Evolutionary conservation across 2,888 invertebrate genomes (phyloP).

Genomic region (Dorcus parallelipipedus): DNA sequence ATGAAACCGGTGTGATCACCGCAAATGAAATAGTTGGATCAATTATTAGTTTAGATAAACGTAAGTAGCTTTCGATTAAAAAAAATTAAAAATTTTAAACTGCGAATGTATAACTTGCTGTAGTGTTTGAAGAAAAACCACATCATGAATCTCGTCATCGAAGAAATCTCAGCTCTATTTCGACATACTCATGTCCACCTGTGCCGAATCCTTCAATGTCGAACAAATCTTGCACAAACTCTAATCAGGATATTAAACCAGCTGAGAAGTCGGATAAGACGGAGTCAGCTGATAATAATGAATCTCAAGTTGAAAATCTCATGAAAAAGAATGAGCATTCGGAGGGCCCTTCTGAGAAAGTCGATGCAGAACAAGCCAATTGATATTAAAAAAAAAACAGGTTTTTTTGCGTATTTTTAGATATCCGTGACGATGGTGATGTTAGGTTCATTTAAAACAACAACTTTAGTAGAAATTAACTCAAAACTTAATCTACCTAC

Average conservation of each 20-base stretch:
- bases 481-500: too few relatives aligned
- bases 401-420: too few relatives aligned
- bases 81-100: neutral
- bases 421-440: too few relatives aligned
- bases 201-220: constrained; percentile 34
- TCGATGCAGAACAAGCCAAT: too few relatives aligned
- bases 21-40: constrained; percentile 71
- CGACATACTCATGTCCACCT: constrained; percentile 36
- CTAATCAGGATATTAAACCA: neutral
- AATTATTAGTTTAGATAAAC: constrained; percentile 80
- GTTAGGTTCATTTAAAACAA: too few relatives aligned
- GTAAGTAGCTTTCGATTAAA: constrained; percentile 53
- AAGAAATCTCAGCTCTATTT: constrained; percentile 38
- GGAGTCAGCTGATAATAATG: too few relatives aligned
- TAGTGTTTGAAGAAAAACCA: constrained; percentile 75
- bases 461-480: too few relatives aligned
- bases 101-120: neutral
- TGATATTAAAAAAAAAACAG: too few relatives aligned
- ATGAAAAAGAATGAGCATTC: too few relatives aligned
- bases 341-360: too few relatives aligned
- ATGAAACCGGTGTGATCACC: constrained; percentile 60
- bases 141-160: constrained; percentile 40
- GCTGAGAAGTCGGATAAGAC: too few relatives aligned
- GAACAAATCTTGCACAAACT: constrained; percentile 9
- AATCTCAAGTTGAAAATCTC: too few relatives aligned